Conservation (phyloP, 2,888 invertebrate species). For the Clepsis dumicolana region DNA sequence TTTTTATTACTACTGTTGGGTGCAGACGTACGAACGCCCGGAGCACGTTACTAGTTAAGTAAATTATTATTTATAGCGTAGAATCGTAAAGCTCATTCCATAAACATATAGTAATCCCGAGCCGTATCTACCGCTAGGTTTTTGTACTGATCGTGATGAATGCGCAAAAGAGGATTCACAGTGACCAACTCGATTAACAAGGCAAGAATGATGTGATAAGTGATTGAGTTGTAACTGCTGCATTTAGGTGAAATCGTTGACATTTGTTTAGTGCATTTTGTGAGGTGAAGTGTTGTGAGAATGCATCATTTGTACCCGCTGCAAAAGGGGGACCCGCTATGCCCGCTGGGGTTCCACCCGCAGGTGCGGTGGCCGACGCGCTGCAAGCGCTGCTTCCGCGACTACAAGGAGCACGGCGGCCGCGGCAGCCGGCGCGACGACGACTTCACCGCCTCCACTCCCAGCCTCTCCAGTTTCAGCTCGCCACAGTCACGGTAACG, state of each 20-base stretch:
- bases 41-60: slow-evolving; percentile 74
- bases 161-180: slow-evolving; percentile 27
- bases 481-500: slow-evolving; percentile 86
- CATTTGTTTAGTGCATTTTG: slow-evolving; percentile 81
- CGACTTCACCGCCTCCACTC: slow-evolving; percentile 91
- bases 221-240: slow-evolving; percentile 58
- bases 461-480: slow-evolving; percentile 90
- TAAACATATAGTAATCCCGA: slow-evolving; percentile 63
- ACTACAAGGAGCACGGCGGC: slow-evolving; percentile 95
- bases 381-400: slow-evolving; percentile 96
- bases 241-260: slow-evolving; percentile 75
- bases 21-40: slow-evolving; percentile 75
- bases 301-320: slow-evolving; percentile 92
- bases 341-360: slow-evolving; percentile 97
- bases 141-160: slow-evolving; percentile 12
- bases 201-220: slow-evolving; percentile 59
- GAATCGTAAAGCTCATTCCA: slow-evolving; percentile 82
- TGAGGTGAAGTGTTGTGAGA: slow-evolving; percentile 59
- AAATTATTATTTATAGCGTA: slow-evolving; percentile 79
- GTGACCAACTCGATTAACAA: slow-evolving; percentile 44
- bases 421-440: slow-evolving; percentile 90
- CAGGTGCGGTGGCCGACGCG: slow-evolving; percentile 97
- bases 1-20: slow-evolving; percentile 82
- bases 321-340: slow-evolving; percentile 95
- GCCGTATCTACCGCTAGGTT: slow-evolving; percentile 24